Percentiles rank a stretch among this genome's conserved stretches.
These are phyloP conservation scores for Plusia festucae DNA, from an alignment of 2,888 invertebrate genomes.

Conservation along the genomic window DNA sequence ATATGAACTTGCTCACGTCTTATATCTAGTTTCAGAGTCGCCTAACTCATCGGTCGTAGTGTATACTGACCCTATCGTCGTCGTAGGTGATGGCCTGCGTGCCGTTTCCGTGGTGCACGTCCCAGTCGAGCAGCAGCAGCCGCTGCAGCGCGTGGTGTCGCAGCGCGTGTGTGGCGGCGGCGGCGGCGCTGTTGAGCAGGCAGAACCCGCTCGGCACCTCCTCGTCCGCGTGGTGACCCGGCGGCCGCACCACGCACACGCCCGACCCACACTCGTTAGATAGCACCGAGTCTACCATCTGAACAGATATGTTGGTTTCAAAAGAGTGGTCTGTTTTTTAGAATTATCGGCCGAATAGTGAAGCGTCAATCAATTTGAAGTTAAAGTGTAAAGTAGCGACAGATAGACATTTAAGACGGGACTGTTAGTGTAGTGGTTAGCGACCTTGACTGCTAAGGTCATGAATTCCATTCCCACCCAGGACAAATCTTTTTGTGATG, in stretches of 20 bases:
- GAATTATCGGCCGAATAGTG: too few relatives aligned
- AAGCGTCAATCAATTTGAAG: too few relatives aligned
- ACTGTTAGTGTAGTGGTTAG: too few relatives aligned
- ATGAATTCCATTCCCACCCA: too few relatives aligned
- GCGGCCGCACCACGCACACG: conserved; percentile 95
- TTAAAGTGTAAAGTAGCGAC: too few relatives aligned
- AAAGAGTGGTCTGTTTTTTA: too few relatives aligned
- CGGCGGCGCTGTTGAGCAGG: conserved; percentile 95
- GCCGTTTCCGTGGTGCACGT: conserved; percentile 98
- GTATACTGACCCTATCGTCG: conserved; percentile 82
- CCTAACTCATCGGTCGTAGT: too few relatives aligned
- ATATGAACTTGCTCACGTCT: too few relatives aligned
- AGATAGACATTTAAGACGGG: too few relatives aligned
- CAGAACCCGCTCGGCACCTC: conserved; percentile 96
- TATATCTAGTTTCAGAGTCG: too few relatives aligned
- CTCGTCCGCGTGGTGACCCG: conserved; percentile 96
- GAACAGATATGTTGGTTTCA: not conserved
- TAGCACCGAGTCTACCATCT: conserved; percentile 92
- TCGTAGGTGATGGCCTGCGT: conserved; percentile 94
- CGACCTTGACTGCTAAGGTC: too few relatives aligned
- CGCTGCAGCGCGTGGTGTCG: conserved; percentile 89
- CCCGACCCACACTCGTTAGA: conserved; percentile 91
- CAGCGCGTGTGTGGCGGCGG: conserved; percentile 94
- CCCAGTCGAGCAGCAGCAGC: conserved; percentile 96
- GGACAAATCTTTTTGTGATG: too few relatives aligned